phyloP scores from a whole-genome alignment of 2,888 invertebrate species.

The Leptopterna dolabrata region DNA sequence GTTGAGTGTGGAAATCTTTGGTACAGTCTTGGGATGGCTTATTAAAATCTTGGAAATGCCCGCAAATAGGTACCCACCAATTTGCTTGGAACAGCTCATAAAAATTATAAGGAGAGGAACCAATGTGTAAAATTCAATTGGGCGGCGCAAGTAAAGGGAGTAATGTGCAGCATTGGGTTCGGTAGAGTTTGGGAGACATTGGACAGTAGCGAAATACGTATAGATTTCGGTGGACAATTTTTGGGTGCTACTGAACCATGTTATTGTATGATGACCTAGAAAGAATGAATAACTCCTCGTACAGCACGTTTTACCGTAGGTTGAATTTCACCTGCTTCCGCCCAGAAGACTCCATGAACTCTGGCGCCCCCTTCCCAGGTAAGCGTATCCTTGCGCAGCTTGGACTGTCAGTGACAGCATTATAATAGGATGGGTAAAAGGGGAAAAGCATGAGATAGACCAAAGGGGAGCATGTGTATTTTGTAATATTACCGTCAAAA shows the following conservation, averaged over 20 bases:
- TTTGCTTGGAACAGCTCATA: background rate
- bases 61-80: background rate
- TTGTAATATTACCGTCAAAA: too few species aligned
- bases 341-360: too few species aligned
- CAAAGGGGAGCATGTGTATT: too few species aligned
- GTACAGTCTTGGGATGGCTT: background rate
- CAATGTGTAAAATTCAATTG: background rate
- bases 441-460: too few species aligned
- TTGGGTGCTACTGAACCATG: background rate
- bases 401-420: too few species aligned
- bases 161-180: background rate
- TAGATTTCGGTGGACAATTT: background rate
- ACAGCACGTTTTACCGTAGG: background rate
- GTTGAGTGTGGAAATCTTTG: background rate
- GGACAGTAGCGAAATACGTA: background rate
- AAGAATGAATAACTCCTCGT: background rate
- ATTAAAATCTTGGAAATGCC: background rate
- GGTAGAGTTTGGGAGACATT: background rate
- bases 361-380: too few species aligned
- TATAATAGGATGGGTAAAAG: too few species aligned
- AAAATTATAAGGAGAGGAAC: too few species aligned
- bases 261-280: background rate
- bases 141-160: background rate
- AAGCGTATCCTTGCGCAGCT: too few species aligned
- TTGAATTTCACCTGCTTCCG: too few species aligned